Conservation (phyloP, 2,888 invertebrate species). For the Orthonevra nobilis region DNA sequence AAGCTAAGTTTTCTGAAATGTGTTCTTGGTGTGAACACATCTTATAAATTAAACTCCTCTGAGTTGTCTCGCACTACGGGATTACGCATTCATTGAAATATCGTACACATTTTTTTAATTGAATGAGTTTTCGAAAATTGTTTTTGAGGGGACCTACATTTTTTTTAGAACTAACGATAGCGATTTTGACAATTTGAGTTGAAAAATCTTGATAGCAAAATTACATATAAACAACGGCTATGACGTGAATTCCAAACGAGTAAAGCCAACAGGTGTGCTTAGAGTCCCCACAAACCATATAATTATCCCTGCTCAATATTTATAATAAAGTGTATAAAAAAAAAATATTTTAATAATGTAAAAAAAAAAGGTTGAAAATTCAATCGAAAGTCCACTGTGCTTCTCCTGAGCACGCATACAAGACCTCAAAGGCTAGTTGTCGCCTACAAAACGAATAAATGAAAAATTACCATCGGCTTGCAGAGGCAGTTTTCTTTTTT, state of each 20-base stretch:
- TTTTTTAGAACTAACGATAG: too few species aligned
- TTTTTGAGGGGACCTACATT: too few species aligned
- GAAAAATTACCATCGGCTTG: neutral
- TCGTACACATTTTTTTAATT: too few species aligned
- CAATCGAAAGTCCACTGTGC: conserved; percentile 43
- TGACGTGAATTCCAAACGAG: conserved; percentile 29
- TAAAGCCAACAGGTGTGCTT: conserved; percentile 53
- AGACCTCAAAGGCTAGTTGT: conserved; percentile 25
- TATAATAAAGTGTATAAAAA: conserved; percentile 34
- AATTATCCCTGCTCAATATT: conserved; percentile 32
- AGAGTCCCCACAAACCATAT: conserved; percentile 20
- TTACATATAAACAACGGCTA: conserved; percentile 29
- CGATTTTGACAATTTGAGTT: too few species aligned
- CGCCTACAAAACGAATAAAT: conserved; percentile 9
- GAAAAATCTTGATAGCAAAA: too few species aligned
- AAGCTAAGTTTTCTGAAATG: too few species aligned
- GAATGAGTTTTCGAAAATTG: too few species aligned
- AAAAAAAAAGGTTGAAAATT: conserved; percentile 1
- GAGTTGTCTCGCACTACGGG: too few species aligned
- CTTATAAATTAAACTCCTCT: too few species aligned
- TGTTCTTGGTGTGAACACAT: too few species aligned
- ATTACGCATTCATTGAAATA: too few species aligned
- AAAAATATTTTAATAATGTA: neutral
- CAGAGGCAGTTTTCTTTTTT: neutral
- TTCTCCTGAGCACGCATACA: conserved; percentile 30